phyloP scores from a whole-genome alignment of 2,113 vertebrate genomes.

The Lepus europaeus region DNA sequence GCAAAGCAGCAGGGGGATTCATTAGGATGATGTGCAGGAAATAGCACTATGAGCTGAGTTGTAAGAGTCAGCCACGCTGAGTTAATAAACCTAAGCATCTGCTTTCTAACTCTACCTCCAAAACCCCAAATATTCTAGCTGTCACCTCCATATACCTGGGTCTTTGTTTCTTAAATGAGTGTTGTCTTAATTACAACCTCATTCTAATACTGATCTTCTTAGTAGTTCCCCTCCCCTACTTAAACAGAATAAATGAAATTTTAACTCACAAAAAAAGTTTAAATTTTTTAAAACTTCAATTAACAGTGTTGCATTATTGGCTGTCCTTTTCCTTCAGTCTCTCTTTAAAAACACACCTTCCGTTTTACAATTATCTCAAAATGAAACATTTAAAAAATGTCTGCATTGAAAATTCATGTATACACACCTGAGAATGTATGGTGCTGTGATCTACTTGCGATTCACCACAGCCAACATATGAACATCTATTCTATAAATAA shows the following conservation, averaged over 20 bases:
- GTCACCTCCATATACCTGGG: background rate
- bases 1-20: background rate
- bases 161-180: background rate
- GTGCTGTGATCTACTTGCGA: slow-evolving; percentile 98
- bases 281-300: slow-evolving; percentile 7
- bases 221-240: background rate
- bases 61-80: background rate
- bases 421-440: slow-evolving; percentile 96
- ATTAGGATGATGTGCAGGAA: background rate
- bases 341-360: background rate
- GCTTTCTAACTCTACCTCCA: background rate
- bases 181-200: background rate
- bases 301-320: background rate
- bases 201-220: background rate
- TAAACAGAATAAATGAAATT: background rate
- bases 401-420: background rate
- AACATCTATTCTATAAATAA: slow-evolving; percentile 92
- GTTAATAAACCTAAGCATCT: background rate
- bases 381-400: background rate
- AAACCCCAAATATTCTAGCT: background rate
- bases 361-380: background rate
- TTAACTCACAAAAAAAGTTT: slow-evolving; percentile 30
- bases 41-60: background rate
- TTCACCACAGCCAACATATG: slow-evolving; percentile 98
- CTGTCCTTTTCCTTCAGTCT: background rate